Evolutionary conservation across 2,113 vertebrate species (phyloP).

Genomic region (Glareola pratincola): DNA sequence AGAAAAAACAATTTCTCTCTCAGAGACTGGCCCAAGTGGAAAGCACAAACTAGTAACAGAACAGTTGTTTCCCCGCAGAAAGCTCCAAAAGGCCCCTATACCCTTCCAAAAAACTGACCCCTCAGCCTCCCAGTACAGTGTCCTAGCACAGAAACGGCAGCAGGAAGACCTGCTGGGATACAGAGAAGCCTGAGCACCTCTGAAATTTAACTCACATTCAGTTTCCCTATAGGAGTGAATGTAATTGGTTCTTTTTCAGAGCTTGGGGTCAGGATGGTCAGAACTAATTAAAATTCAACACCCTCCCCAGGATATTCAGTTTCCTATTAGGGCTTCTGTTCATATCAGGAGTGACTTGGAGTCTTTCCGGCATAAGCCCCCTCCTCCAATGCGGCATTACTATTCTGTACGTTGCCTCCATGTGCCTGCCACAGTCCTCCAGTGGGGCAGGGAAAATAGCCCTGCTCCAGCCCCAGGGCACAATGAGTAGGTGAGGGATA

Average conservation of each 20-base stretch:
- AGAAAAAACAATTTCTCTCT: background rate
- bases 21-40: background rate
- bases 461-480: background rate
- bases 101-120: background rate
- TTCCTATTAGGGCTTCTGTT: background rate
- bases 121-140: background rate
- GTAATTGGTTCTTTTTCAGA: background rate
- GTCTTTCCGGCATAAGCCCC: background rate
- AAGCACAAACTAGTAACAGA: background rate
- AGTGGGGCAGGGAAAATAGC: background rate
- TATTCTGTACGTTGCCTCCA: background rate
- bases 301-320: background rate
- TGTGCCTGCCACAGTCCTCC: background rate
- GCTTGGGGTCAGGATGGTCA: background rate
- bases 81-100: background rate
- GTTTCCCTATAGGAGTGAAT: background rate
- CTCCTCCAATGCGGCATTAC: background rate
- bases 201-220: background rate
- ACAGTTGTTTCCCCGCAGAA: background rate
- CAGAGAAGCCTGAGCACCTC: background rate
- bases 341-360: background rate
- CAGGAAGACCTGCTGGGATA: background rate
- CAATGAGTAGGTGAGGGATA: background rate
- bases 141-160: background rate
- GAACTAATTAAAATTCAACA: background rate